phyloP scores from a whole-genome alignment of 1,140 invertebrate genomes.

The Harpegnathos saltator region DNA sequence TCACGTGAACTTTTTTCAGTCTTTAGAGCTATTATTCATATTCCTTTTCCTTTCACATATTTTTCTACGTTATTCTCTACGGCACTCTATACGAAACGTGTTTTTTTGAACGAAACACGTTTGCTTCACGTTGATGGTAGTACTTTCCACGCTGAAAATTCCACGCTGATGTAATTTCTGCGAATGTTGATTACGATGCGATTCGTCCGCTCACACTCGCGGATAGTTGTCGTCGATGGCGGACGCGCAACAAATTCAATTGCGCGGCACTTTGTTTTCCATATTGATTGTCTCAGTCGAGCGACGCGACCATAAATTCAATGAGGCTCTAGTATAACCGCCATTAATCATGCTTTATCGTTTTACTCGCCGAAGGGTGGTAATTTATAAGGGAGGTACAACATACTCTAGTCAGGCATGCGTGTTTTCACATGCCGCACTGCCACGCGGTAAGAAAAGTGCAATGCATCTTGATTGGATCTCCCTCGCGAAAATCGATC shows the following conservation, averaged over 20 bases:
- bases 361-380: slow-evolving; percentile 60
- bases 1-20: too few species aligned
- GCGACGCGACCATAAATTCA: slow-evolving; percentile 56
- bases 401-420: slow-evolving; percentile 61
- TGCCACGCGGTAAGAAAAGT: slow-evolving; percentile 38
- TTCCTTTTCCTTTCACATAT: too few species aligned
- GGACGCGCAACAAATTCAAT: slow-evolving; percentile 52
- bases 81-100: too few species aligned
- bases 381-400: slow-evolving; percentile 62
- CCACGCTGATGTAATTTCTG: too few species aligned
- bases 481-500: slow-evolving; percentile 49
- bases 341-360: slow-evolving; percentile 61
- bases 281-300: slow-evolving; percentile 58
- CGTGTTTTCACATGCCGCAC: slow-evolving; percentile 53
- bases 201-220: slow-evolving; percentile 7
- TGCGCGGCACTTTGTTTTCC: slow-evolving; percentile 29
- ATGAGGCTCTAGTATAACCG: slow-evolving; percentile 53
- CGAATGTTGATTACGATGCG: too few species aligned
- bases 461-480: slow-evolving; percentile 61
- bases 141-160: too few species aligned
- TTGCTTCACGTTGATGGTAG: too few species aligned
- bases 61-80: too few species aligned
- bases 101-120: too few species aligned
- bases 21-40: too few species aligned
- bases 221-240: slow-evolving; percentile 36